Conservation (phyloP, 2,797 vertebrate species). For the Lindbergichthys nudifrons region DNA sequence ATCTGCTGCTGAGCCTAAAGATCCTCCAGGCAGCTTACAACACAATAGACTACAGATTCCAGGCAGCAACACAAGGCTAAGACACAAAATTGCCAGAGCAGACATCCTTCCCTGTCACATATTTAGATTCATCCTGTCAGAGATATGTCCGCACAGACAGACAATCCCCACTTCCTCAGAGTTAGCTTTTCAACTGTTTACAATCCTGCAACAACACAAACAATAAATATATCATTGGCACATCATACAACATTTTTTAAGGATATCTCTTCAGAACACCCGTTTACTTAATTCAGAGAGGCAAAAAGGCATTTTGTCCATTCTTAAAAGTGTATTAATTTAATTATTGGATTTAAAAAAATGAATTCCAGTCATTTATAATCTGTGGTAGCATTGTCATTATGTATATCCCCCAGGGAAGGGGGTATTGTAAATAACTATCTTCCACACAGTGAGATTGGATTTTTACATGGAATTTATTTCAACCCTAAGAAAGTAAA, state of each 20-base stretch:
- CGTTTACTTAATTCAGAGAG: neutral
- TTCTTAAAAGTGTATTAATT: no score
- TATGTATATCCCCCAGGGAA: neutral
- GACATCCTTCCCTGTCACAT: slow-evolving; percentile 74
- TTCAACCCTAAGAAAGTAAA: neutral
- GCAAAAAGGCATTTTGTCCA: neutral
- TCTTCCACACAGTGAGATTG: neutral
- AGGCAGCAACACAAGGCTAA: slow-evolving; percentile 75
- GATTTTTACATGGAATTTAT: neutral
- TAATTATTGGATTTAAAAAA: no score
- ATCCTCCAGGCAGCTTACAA: slow-evolving; percentile 58
- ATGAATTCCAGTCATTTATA: neutral
- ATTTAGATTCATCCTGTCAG: slow-evolving; percentile 16
- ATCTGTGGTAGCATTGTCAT: neutral
- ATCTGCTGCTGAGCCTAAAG: slow-evolving; percentile 37
- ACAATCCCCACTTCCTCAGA: slow-evolving; percentile 1
- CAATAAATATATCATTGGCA: neutral
- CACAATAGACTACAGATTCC: slow-evolving; percentile 72
- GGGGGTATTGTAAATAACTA: neutral
- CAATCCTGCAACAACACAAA: neutral
- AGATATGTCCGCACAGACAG: neutral
- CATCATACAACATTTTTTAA: neutral
- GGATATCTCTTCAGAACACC: neutral
- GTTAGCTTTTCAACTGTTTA: neutral
- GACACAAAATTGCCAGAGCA: slow-evolving; percentile 64